These are phyloP conservation scores for Torymus aiolomorphi DNA, from an alignment of 2,888 invertebrate species.

Conservation along the genomic window DNA sequence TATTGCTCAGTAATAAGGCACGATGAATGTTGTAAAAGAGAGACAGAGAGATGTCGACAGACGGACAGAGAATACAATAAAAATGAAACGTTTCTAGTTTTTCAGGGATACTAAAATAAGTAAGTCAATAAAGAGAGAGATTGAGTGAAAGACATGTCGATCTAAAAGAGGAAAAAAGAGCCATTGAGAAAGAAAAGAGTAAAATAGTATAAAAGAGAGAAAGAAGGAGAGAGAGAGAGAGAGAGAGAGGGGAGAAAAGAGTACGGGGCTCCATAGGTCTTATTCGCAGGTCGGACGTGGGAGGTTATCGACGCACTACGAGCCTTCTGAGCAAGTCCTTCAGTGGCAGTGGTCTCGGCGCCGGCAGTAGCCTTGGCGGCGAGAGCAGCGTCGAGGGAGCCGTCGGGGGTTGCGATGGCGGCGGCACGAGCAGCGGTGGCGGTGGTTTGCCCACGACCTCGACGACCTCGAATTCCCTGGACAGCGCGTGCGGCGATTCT, in stretches of 20 bases:
- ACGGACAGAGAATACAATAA: conserved; percentile 63
- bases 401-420: conserved; percentile 59
- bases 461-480: conserved; percentile 71
- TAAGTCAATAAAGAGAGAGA: conserved; percentile 44
- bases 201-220: conserved; percentile 6
- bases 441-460: conserved; percentile 58
- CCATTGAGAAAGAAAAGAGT: conserved; percentile 1
- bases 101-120: conserved; percentile 15
- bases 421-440: conserved; percentile 58
- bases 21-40: conserved; percentile 17
- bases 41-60: conserved; percentile 64
- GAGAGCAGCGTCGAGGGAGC: conserved; percentile 15
- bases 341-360: conserved; percentile 31
- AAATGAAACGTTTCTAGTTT: too few relatives aligned
- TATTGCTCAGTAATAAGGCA: conserved; percentile 10
- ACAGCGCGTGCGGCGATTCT: conserved; percentile 67
- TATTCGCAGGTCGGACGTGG: conserved; percentile 70
- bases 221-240: conserved; percentile 47
- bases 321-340: conserved; percentile 47
- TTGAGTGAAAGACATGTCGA: not conserved
- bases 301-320: conserved; percentile 9
- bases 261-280: conserved; percentile 61
- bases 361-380: conserved; percentile 66
- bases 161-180: not conserved
- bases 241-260: conserved; percentile 48